Conservation (phyloP, 2,888 invertebrate species). For the Trachelus troglodyta region DNA sequence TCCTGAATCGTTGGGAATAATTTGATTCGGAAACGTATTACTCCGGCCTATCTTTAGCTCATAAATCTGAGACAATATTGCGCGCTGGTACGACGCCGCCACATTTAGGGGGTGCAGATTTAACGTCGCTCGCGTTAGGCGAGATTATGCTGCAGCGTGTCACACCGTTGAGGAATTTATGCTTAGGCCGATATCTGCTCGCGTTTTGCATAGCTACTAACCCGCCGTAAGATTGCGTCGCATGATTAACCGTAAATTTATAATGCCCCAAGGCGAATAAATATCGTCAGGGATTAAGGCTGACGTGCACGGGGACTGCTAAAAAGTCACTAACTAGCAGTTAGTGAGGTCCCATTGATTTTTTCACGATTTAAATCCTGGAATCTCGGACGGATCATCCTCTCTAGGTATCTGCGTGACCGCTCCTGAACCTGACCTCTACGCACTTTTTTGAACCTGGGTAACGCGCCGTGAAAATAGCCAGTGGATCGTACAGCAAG, state of each 20-base stretch:
- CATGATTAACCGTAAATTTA: constrained; percentile 43
- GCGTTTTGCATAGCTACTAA: constrained; percentile 52
- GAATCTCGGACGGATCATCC: not conserved
- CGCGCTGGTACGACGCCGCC: constrained; percentile 38
- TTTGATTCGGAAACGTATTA: constrained; percentile 53
- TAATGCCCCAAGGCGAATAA: constrained; percentile 41
- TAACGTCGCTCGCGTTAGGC: constrained; percentile 47
- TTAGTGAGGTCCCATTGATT: not conserved
- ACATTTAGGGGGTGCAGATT: constrained; percentile 42
- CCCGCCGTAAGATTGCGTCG: constrained; percentile 44
- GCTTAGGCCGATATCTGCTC: constrained; percentile 61
- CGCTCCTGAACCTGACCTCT: not conserved
- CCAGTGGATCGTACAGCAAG: not conserved
- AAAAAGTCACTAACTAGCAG: not conserved
- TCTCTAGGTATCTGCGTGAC: not conserved
- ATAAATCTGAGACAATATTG: constrained; percentile 58
- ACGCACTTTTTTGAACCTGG: not conserved
- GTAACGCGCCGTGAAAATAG: not conserved
- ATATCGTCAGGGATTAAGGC: constrained; percentile 26
- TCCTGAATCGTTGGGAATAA: constrained; percentile 21
- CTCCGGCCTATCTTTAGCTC: constrained; percentile 47
- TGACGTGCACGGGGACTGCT: constrained; percentile 8
- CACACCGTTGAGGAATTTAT: constrained; percentile 64
- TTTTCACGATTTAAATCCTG: not conserved
- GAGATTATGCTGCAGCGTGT: constrained; percentile 59